Percentiles rank a stretch among this genome's conserved stretches.
Conservation (phyloP, 2,113 vertebrate species). For the Hemichromis elongatus region DNA sequence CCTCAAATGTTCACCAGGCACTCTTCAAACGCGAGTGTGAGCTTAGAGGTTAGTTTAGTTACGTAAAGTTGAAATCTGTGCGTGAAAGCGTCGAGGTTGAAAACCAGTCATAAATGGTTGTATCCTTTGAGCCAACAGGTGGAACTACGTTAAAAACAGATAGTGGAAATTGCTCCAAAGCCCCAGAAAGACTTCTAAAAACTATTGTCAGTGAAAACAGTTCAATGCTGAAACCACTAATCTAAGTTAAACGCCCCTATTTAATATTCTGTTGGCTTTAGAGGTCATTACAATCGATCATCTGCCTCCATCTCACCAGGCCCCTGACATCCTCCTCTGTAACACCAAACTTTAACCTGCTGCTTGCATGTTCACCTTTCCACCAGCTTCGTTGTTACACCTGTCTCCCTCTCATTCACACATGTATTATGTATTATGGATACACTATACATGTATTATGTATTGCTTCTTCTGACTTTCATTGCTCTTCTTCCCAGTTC, state of each 20-base stretch:
- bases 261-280: neutral
- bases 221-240: neutral
- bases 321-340: neutral
- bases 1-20: neutral
- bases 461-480: neutral
- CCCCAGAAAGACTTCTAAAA: neutral
- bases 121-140: rapidly evolving
- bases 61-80: neutral
- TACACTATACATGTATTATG: neutral
- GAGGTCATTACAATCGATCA: neutral
- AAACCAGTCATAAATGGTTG: neutral
- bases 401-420: neutral
- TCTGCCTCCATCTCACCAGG: rapidly evolving
- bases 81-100: neutral
- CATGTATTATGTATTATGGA: rapidly evolving
- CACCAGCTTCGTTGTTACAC: neutral
- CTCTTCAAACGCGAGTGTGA: neutral
- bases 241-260: neutral
- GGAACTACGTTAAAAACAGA: neutral
- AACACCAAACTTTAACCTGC: neutral
- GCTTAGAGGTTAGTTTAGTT: neutral
- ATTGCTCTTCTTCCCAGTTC: rapidly evolving
- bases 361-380: neutral
- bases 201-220: neutral
- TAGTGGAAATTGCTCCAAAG: neutral